phyloP scores from a whole-genome alignment of 1,140 invertebrate genomes.

The Tetraneura akinire region DNA sequence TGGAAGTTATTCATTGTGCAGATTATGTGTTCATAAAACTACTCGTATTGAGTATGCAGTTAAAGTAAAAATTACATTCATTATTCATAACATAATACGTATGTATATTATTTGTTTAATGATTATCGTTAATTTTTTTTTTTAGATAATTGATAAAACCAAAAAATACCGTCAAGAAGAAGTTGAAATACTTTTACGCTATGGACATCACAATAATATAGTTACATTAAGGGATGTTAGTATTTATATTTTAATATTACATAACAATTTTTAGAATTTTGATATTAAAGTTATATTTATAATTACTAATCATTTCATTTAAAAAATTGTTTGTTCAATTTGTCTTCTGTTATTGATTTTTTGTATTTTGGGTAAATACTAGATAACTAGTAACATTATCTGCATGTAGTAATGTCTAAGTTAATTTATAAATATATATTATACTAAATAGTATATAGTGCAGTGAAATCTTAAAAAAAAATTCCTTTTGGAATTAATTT shows the following conservation, averaged over 20 bases:
- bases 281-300: no score
- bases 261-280: no score
- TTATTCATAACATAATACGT: slow-evolving; percentile 35
- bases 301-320: no score
- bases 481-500: no score
- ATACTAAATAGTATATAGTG: no score
- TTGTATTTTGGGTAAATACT: no score
- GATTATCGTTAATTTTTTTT: slow-evolving; percentile 50
- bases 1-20: slow-evolving; percentile 84
- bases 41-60: slow-evolving; percentile 90
- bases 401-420: no score
- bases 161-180: slow-evolving; percentile 94
- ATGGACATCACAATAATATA: slow-evolving; percentile 93
- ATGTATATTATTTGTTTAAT: slow-evolving; percentile 37
- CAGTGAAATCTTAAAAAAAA: no score
- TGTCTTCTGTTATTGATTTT: no score
- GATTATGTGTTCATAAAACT: slow-evolving; percentile 82
- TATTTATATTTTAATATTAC: slow-evolving; percentile 53
- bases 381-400: no score
- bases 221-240: slow-evolving; percentile 84
- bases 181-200: slow-evolving; percentile 93
- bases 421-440: no score
- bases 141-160: slow-evolving; percentile 86
- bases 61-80: slow-evolving; percentile 70
- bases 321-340: no score